A percentile compares a stretch with the other conserved stretches of the same genome.
phyloP scores from a whole-genome alignment of 1,140 invertebrate genomes.

The Cyclargus thomasi region DNA sequence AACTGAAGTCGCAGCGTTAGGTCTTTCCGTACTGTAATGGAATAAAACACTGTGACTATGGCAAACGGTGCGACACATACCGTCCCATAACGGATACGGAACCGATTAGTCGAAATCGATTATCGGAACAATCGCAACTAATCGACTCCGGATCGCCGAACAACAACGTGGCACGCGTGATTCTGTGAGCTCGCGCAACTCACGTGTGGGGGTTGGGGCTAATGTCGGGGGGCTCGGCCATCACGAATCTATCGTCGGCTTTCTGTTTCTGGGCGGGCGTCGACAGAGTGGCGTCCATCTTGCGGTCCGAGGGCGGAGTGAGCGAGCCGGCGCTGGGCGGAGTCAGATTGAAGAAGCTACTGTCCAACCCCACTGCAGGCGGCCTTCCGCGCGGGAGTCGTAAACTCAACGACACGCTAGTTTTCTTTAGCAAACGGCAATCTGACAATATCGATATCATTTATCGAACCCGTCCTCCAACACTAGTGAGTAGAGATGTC shows the following conservation, averaged over 20 bases:
- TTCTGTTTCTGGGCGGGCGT: slow-evolving; percentile 22
- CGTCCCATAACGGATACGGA: slow-evolving; percentile 21
- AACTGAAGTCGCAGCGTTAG: slow-evolving; percentile 92
- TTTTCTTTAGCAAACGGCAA: slow-evolving; percentile 69
- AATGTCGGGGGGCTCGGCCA: slow-evolving; percentile 52
- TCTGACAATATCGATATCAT: slow-evolving; percentile 47
- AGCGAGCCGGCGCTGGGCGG: slow-evolving; percentile 64
- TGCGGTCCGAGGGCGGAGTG: slow-evolving; percentile 49
- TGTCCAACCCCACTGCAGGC: slow-evolving; percentile 52
- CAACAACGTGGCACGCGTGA: slow-evolving; percentile 38
- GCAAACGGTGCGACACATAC: slow-evolving; percentile 30
- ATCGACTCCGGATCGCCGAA: slow-evolving; percentile 14
- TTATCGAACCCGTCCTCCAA: slow-evolving; percentile 11
- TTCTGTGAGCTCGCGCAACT: slow-evolving; percentile 49
- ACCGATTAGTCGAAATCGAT: slow-evolving; percentile 25
- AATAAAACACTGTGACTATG: slow-evolving; percentile 65
- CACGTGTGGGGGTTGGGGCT: slow-evolving; percentile 71
- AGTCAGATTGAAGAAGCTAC: slow-evolving; percentile 54
- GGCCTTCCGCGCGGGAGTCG: slow-evolving; percentile 63
- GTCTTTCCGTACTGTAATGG: slow-evolving; percentile 92
- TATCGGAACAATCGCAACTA: slow-evolving; percentile 6
- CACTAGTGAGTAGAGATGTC: background rate
- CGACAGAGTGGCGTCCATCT: slow-evolving; percentile 27
- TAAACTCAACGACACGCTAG: slow-evolving; percentile 64
- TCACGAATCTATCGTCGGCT: slow-evolving; percentile 42